phyloP scores from a whole-genome alignment of 2,888 invertebrate species.

The Microdon myrmicae region DNA sequence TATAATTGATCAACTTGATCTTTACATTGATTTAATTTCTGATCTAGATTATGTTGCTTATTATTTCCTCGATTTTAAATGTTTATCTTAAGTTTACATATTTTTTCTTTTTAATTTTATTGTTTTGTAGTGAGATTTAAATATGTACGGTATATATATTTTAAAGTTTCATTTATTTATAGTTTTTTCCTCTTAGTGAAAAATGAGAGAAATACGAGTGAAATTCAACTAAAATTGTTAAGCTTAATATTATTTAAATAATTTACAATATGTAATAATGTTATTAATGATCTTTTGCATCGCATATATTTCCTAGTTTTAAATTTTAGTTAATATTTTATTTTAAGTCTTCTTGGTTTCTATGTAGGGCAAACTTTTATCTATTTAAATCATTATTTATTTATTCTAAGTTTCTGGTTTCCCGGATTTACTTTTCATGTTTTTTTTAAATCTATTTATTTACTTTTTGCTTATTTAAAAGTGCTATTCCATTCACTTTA shows the following conservation, averaged over 20 bases:
- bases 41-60: slow-evolving; percentile 21
- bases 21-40: slow-evolving; percentile 19
- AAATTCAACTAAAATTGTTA: slow-evolving; percentile 45
- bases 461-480: no score
- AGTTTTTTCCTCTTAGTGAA: slow-evolving; percentile 3
- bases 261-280: slow-evolving; percentile 37
- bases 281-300: slow-evolving; percentile 20
- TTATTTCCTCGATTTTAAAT: slow-evolving; percentile 9
- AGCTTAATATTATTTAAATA: slow-evolving; percentile 43
- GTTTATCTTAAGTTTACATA: slow-evolving; percentile 20
- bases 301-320: slow-evolving; percentile 12
- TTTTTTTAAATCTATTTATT: slow-evolving; percentile 10
- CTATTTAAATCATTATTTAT: slow-evolving; percentile 1
- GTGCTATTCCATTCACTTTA: no score
- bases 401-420: slow-evolving; percentile 38
- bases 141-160: no score
- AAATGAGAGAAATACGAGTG: slow-evolving; percentile 26
- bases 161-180: no score
- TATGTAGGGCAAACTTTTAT: slow-evolving; percentile 60
- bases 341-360: slow-evolving; percentile 63
- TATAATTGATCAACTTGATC: slow-evolving; percentile 35
- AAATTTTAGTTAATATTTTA: slow-evolving; percentile 38
- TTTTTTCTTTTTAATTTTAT: slow-evolving; percentile 25
- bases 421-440: background rate
- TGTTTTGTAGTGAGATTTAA: slow-evolving; percentile 31